Evolutionary conservation across 2,113 vertebrate genomes (phyloP), one percentile per base, ranked within the genome.

Genomic region (human (Homo sapiens)): DNA sequence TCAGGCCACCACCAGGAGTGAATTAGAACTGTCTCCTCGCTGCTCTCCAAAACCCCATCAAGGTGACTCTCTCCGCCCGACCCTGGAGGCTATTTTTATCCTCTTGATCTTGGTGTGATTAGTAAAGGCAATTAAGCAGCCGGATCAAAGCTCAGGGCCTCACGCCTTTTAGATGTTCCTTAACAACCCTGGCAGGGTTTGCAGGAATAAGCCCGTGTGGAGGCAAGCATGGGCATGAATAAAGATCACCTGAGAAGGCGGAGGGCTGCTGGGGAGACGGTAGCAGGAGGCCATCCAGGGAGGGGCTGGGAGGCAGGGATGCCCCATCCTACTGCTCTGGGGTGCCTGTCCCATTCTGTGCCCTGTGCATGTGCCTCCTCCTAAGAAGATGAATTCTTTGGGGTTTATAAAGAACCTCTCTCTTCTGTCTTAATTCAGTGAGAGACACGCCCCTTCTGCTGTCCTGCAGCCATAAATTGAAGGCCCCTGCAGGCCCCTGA

Each of bases 71-170:
- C 66, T 78, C 57, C 43, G 11, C 30, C 27, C 0, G 4, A 79
- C 93, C 95, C 96, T 27, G 50, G 45, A 68, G 92, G 95, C 93
- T 97, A 64, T 82, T 93, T 97, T 93, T 92, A 94, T 70, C 89
- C 17, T 11, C 81, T 94, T 73, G 93, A 93, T 94, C 82, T 90
- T 35, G 0, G 35, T 18, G 48, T 82, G 92, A 97, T 97, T 97
- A 96, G 94, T 45, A 73, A 93, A 88, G 89, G 95, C 84, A 96
- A 96, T 96, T 81, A 96, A 61, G 96, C 75, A 72, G 61, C 12
- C 3, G 32, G 76, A 92, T 86, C 59, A 30, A 84, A 94, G 92
- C 79, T 78, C 92, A 11, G 81, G 76, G 81, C 84, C 64, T 55
- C 30, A 1, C 0, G 45, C 52, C 64, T 93, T 43, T 61, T 10